Evolutionary conservation across 2,113 vertebrate genomes (phyloP).

Genomic region (Cricetomys ansorgei): DNA sequence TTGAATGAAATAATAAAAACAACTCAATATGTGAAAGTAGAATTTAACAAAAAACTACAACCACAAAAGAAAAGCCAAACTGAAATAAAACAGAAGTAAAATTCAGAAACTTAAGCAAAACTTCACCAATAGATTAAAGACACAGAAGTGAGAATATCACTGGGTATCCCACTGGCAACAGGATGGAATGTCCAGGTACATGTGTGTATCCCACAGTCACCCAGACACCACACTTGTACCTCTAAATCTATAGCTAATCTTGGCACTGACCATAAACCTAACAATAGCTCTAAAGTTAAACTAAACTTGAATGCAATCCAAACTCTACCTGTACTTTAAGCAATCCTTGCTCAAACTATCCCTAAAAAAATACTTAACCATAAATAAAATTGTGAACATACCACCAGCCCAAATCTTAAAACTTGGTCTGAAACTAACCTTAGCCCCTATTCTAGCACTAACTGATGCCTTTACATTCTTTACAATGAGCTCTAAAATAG

Average conservation of each 20-base stretch:
- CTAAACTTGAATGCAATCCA: background rate
- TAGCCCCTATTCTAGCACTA: background rate
- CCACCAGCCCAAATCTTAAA: background rate
- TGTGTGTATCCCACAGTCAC: no score
- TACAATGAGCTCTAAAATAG: background rate
- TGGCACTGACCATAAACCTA: background rate
- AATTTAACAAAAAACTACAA: no score
- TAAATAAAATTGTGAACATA: background rate
- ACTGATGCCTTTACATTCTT: background rate
- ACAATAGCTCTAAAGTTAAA: background rate
- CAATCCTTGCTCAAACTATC: background rate
- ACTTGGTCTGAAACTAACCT: background rate
- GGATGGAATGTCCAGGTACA: no score
- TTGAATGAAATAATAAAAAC: no score
- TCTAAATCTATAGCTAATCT: background rate
- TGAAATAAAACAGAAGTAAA: no score
- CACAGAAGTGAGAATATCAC: no score
- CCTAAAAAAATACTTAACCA: background rate
- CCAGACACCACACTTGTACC: no score
- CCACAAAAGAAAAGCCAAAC: no score
- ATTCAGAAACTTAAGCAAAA: no score
- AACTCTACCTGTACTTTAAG: background rate
- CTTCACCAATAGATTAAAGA: no score
- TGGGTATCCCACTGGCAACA: no score
- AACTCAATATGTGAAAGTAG: no score